Evolutionary conservation across 1,140 invertebrate genomes (phyloP).

Genomic region (Hylyphantes graminicola): DNA sequence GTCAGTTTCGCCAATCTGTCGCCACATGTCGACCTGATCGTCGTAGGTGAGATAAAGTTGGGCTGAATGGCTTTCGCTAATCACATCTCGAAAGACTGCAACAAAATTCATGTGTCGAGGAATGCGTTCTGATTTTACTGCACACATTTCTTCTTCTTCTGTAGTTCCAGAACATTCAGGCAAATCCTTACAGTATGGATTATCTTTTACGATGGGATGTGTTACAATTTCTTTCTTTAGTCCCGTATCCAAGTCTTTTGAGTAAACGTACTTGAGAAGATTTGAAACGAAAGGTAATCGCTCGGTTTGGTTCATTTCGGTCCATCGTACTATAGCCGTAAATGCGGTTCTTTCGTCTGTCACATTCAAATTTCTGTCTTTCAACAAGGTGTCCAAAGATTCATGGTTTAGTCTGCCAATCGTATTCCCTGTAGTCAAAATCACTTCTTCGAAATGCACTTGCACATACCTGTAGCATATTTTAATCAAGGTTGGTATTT

Average conservation of each 20-base stretch:
- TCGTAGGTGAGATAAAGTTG: constrained; percentile 7
- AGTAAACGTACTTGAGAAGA: neutral
- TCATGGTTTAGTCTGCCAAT: neutral
- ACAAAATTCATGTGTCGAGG: constrained; percentile 5
- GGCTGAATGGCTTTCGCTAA: too few species aligned
- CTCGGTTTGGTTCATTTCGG: neutral
- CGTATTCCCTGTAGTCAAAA: neutral
- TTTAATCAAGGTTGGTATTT: neutral
- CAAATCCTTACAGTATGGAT: neutral
- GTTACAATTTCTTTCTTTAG: neutral
- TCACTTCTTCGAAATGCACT: constrained; percentile 7
- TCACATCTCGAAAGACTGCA: neutral
- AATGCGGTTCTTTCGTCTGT: neutral
- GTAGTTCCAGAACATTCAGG: too few species aligned
- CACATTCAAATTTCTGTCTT: constrained; percentile 19
- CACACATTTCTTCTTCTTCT: neutral
- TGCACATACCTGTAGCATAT: constrained; percentile 1
- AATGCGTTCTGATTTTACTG: neutral
- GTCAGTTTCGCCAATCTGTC: neutral
- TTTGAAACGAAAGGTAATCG: neutral
- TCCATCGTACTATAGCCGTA: neutral
- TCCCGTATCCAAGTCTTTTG: neutral
- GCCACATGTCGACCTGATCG: constrained; percentile 18
- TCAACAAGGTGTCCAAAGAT: neutral
- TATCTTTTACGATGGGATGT: constrained; percentile 1